Conservation (phyloP, 2,113 vertebrate species). For the Stigmatopora argus region DNA sequence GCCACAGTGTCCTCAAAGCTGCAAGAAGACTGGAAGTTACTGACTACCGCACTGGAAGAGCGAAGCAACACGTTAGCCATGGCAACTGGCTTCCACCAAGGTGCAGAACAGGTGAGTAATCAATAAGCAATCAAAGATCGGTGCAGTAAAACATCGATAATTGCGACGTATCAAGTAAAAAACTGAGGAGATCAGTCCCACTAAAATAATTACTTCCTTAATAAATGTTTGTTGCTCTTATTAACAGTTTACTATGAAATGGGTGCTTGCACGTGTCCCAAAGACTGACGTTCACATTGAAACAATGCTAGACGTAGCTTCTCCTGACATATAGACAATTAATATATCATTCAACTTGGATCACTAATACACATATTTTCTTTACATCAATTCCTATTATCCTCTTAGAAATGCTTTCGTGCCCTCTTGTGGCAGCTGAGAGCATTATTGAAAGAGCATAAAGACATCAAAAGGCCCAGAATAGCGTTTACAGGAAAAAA, state of each 20-base stretch:
- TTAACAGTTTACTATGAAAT: background rate
- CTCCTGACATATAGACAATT: too few species aligned
- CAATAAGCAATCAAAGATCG: background rate
- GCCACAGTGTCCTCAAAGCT: slow-evolving; percentile 86
- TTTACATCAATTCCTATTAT: too few species aligned
- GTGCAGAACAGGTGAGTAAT: slow-evolving; percentile 85
- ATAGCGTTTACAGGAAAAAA: background rate
- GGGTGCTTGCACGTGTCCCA: too few species aligned
- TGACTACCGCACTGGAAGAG: slow-evolving; percentile 87
- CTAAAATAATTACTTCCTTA: background rate
- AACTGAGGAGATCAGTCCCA: too few species aligned
- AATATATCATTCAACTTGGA: too few species aligned
- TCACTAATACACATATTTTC: too few species aligned
- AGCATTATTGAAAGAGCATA: background rate
- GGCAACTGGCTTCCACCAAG: slow-evolving; percentile 95
- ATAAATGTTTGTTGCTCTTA: background rate
- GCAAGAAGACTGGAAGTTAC: slow-evolving; percentile 95
- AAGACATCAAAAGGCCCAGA: background rate
- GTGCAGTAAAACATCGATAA: background rate
- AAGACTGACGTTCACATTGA: too few species aligned
- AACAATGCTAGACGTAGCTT: too few species aligned
- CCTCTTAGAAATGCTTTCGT: background rate
- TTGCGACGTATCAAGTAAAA: background rate
- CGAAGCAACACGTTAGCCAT: slow-evolving; percentile 92
- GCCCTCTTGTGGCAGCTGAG: background rate